Base-by-base conservation (phyloP, 2,888 invertebrate genomes). In the Graphium colonna region DNA sequence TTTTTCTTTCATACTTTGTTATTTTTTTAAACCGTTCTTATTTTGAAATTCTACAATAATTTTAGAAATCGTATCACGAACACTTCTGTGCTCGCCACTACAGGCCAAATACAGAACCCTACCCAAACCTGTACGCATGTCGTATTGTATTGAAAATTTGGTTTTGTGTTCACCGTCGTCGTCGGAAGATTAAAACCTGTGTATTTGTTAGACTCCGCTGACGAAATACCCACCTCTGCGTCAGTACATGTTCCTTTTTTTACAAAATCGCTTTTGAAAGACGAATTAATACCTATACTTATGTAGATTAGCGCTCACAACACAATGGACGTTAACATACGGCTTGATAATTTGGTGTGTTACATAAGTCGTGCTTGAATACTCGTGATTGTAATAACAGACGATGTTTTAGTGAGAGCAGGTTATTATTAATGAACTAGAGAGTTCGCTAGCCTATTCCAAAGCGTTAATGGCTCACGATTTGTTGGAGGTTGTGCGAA, bases 221-320 rank as follows among this genome's bases (percentile, higher is more conserved):
- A 76, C 73, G 85, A 80, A 84, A 86, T 69, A 63, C 66, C 33
- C 71, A 66, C 70, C 70, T 77, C 69, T 69, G 63, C 64, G 57
- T 58, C 59, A 33, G n/a, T n/a, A n/a, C n/a, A 3, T 21, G 21
- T 21, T 21, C 21, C 21, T 59, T 76, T 84, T 85, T 85, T 79
- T 79, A 83, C 77, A 79, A 77, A 86, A 79, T 77, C 77, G 74
- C 78, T 85, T 84, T 86, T 83, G 86, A 81, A 86, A 85, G 81
- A 78, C 73, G 82, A 78, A 85, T 88, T 87, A 88, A 88, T 88
- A 84, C 84, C 84, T 85, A 85, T 87, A 88, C 86, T 88, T 88
- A 87, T 85, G 84, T 84, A 87, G 84, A 88, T 87, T 84, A 84
- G 77, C 73, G 78, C 62, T 73, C 69, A 71, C 63, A 69, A 72